These are phyloP conservation scores for Phengaris arion DNA, from an alignment of 2,888 invertebrate species.

Conservation along the genomic window DNA sequence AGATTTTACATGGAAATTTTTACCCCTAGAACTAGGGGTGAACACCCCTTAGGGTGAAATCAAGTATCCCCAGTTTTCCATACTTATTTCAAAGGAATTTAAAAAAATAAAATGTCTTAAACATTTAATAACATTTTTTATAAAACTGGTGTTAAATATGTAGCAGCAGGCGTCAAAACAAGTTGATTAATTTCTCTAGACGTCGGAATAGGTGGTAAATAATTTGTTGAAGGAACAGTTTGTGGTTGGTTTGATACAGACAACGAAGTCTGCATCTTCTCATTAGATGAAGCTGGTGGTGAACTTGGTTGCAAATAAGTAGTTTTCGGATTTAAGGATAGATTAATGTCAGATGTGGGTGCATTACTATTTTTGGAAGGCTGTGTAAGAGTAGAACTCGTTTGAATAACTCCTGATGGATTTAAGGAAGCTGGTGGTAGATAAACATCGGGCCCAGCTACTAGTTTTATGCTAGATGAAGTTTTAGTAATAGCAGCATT, in stretches of 20 bases:
- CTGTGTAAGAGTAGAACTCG: constrained; percentile 19
- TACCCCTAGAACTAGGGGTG: no score
- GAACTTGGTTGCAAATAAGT: constrained; percentile 44
- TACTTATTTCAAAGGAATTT: no score
- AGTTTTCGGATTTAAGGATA: constrained; percentile 33
- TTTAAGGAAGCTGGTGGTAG: constrained; percentile 18
- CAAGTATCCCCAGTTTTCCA: no score
- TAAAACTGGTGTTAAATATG: constrained; percentile 53
- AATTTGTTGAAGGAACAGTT: constrained; percentile 37
- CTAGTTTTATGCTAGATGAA: not conserved
- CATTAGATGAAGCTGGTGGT: constrained; percentile 33
- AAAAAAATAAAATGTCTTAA: not conserved
- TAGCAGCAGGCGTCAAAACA: constrained; percentile 54
- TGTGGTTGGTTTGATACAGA: constrained; percentile 31
- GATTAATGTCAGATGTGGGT: constrained; percentile 35
- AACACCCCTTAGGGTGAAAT: no score
- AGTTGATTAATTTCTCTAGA: constrained; percentile 36
- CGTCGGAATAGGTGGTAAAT: constrained; percentile 50
- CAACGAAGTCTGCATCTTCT: constrained; percentile 32
- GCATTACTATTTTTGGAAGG: constrained; percentile 25
- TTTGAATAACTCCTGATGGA: not conserved
- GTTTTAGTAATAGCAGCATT: constrained; percentile 1
- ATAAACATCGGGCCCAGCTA: constrained; percentile 30
- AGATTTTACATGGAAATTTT: no score
- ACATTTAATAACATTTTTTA: constrained; percentile 5